Base-by-base conservation (phyloP, 2,888 invertebrate genomes). In the Pristionchus japonicus region DNA sequence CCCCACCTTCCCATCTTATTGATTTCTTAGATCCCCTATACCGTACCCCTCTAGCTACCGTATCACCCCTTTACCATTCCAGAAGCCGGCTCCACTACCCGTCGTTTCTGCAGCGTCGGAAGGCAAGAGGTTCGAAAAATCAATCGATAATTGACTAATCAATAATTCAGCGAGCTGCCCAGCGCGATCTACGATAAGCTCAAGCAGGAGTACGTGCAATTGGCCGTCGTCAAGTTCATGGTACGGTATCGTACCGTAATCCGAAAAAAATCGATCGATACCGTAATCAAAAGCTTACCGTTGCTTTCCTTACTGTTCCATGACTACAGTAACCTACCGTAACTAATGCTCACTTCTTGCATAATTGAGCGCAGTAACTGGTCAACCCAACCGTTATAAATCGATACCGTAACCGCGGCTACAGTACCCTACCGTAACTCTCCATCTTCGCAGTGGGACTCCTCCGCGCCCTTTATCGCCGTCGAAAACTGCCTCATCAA, bases 401-500 rank as follows among this genome's bases (percentile, higher is more conserved):
- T n/a, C n/a, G n/a, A n/a, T n/a, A n/a, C n/a, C n/a, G n/a, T n/a
- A n/a, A n/a, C n/a, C n/a, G n/a, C n/a, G n/a, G 3, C 34, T 67
- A 67, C 67, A 34, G 70, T 70, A 34, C 31, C 17, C 34, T 34
- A 67, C 34, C 67, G 34, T 67, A 67, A 67, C 15, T 34, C 34
- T 0, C 1, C 34, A 6, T 20, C 40, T 11, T 40, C n/a, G 17
- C 74, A 74, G 74, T 74, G 74, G 74, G 74, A 74, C n/a, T 74
- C 74, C 23, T 17, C 23, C 43, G 74, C n/a, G 74, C 74, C 74
- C 23, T 74, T 74, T 23, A 74, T 74, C 74, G 74, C 40, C 74
- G 74, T 74, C 74, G 74, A 74, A n/a, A 74, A 74, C 74, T 74
- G 74, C n/a, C 74, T 74, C 43, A 74, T 74, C 74, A 74, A 74